phyloP scores from a whole-genome alignment of 2,797 vertebrate genomes.

The Darevskia mixta region DNA sequence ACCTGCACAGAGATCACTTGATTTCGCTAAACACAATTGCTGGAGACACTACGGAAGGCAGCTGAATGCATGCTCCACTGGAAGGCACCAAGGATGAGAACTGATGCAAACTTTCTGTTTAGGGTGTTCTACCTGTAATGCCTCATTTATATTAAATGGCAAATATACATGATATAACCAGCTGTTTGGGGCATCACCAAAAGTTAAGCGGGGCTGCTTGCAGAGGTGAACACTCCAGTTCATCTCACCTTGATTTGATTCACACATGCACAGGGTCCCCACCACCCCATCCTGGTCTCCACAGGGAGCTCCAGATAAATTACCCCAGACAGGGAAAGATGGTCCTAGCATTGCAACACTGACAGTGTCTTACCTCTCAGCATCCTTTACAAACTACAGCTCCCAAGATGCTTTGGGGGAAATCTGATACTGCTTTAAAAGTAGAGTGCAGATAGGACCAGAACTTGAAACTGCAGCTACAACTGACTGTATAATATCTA shows the following conservation, averaged over 20 bases:
- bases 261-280: no score
- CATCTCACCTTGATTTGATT: not conserved
- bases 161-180: not conserved
- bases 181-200: not conserved
- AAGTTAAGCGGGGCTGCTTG: no score
- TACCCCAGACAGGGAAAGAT: no score
- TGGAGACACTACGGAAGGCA: not conserved
- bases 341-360: not conserved
- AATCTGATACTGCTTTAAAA: no score
- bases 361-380: not conserved
- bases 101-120: not conserved
- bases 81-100: not conserved
- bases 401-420: no score
- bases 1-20: not conserved
- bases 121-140: not conserved
- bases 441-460: no score
- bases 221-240: not conserved
- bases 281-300: not conserved
- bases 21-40: not conserved
- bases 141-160: not conserved
- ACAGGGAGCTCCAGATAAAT: no score
- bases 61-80: not conserved
- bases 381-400: no score
- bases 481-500: no score
- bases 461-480: no score